Evolutionary conservation across 2,888 invertebrate species (phyloP), one percentile per base, ranked within the genome.

Genomic region (Sclerodermus sp.): DNA sequence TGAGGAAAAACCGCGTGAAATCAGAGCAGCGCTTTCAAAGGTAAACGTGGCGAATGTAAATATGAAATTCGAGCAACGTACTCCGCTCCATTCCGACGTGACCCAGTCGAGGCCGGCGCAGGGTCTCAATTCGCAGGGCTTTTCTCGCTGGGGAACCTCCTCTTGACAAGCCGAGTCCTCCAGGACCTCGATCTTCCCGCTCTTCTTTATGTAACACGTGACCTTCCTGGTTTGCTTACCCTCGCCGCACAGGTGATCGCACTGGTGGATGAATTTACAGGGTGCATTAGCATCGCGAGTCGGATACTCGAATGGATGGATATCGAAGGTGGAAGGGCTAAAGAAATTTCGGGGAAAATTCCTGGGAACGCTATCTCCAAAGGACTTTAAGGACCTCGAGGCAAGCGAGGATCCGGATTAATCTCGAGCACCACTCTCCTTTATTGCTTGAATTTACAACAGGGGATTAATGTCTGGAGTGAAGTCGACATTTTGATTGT

Each of bases 41-140:
- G n/a, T n/a, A n/a, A n/a, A n/a, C n/a, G n/a, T 23, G 23, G 23
- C 23, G 23, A 23, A 23, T 5, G 23, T 23, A 8, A 3, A 23
- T 8, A 8, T 23, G 23, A 23, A 23, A 23, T 23, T n/a, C n/a
- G n/a, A n/a, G n/a, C 4, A n/a, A 79, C 86, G 85, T 80, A 96
- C 96, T 64, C 93, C 92, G 62, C 86, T 85, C 96, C 96, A 96
- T 37, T 88, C 86, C 0, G 93, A 87, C 6, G 87, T 80, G 45
- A 94, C 85, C 94, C 95, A 96, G 74, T 95, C 95, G 9, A 94
- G 87, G 4, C 95, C 96, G 51, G 90, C 91, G 71, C 96, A 96
- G 0, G 94, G 92, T 42, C 89, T 82, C 68, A 91, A 60, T 61
- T 86, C 82, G 73, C 97, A 97, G 12, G 80, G 54, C 68, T 87